These are phyloP conservation scores for Telmatochromis sp. DNA, from an alignment of 2,113 vertebrate species.

Conservation along the genomic window DNA sequence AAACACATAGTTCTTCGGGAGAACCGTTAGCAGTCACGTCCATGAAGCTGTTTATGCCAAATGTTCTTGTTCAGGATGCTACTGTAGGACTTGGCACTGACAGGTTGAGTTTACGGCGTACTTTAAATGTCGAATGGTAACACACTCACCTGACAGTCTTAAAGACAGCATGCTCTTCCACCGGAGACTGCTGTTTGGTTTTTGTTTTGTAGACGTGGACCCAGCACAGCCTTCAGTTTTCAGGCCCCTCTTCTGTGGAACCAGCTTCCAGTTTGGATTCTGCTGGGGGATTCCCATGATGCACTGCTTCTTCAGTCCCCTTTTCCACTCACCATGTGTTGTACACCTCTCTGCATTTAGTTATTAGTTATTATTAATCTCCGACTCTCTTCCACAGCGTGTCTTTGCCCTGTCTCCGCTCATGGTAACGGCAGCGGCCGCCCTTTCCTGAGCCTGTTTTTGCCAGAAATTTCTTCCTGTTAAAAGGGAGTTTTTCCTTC, in stretches of 20 bases:
- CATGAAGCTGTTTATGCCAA: not conserved
- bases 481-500: not conserved
- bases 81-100: not conserved
- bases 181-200: not conserved
- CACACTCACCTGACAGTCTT: not conserved
- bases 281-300: not conserved
- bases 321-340: not conserved
- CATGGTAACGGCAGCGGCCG: accelerated
- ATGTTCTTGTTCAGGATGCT: not conserved
- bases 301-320: not conserved
- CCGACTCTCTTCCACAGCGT: not conserved
- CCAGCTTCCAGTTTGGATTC: not conserved
- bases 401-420: not conserved
- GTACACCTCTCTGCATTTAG: not conserved
- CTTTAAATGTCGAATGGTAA: not conserved
- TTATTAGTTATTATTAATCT: not conserved
- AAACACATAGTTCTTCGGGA: not conserved
- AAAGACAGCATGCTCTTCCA: not conserved
- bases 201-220: not conserved
- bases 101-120: not conserved
- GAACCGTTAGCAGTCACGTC: not conserved
- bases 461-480: not conserved
- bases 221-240: not conserved
- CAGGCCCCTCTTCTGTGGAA: not conserved
- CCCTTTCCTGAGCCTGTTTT: not conserved